phyloP scores from a whole-genome alignment of 2,888 invertebrate genomes.

The Scaptomyza cyrtandrae region DNA sequence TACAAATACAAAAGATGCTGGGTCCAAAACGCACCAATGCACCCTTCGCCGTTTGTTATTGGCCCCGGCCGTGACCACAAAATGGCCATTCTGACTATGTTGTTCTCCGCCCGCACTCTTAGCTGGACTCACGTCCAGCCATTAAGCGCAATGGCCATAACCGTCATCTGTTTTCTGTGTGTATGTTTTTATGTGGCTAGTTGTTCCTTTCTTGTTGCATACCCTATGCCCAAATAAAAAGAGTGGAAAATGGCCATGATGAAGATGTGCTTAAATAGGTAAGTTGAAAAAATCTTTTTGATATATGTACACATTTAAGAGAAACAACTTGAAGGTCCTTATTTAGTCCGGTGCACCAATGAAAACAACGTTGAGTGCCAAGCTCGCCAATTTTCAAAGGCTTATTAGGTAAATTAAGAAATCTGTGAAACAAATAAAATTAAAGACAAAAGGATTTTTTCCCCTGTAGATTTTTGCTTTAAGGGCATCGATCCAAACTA shows the following conservation, averaged over 20 bases:
- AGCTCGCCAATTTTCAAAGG: too few species aligned
- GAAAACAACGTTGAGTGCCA: too few species aligned
- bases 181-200: conserved; percentile 13
- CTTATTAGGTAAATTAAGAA: too few species aligned
- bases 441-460: too few species aligned
- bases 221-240: background rate
- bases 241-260: background rate
- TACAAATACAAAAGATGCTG: conserved; percentile 29
- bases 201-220: conserved; percentile 15
- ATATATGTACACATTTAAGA: too few species aligned
- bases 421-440: too few species aligned
- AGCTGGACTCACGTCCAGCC: conserved; percentile 50
- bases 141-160: conserved; percentile 67
- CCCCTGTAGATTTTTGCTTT: too few species aligned
- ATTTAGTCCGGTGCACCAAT: too few species aligned
- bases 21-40: conserved; percentile 48
- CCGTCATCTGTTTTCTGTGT: conserved; percentile 68
- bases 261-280: too few species aligned
- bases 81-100: conserved; percentile 49
- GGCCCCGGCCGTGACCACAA: conserved; percentile 61
- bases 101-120: conserved; percentile 15
- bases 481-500: too few species aligned
- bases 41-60: conserved; percentile 35
- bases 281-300: too few species aligned
- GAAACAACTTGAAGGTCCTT: too few species aligned